Evolutionary conservation across 1,140 invertebrate species (phyloP), one percentile per base, ranked within the genome.

Genomic region (Caenorhabditis latens): DNA sequence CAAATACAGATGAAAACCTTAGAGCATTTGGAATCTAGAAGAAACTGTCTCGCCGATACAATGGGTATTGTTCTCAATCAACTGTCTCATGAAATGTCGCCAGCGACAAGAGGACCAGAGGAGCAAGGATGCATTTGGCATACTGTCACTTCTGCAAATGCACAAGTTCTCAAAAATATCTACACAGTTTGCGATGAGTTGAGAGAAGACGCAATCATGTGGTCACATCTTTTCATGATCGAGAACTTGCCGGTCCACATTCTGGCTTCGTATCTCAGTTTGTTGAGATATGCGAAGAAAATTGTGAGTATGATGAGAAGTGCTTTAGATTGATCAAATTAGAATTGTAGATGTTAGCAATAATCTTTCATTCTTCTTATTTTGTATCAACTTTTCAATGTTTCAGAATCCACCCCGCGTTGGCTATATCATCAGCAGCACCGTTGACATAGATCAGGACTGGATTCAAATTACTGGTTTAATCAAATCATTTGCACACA

Each of bases 101-200:
- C 71, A 53, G n/a, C 46, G 21, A 79, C 71, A 14, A 48, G 46
- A 32, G 46, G 71, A 32, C 21, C 32, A 4, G 71, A 79, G 4
- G 71, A 79, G n/a, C 71, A 79, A 13, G 46, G 71, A 50, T 79
- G 71, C 71, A 48, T 21, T 5, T 79, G 71, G 71, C 71, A 79
- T 32, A 79, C 71, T n/a, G n/a, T 50, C 46, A 79, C 71, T 50
- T 43, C 32, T 79, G 71, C 71, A 19, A 79, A 79, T 24, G 71
- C 71, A 4, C 71, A 50, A 24, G n/a, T 13, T 9, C 46, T 79
- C 43, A 79, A 79, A 21, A 79, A 79, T 79, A 4, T 79, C 6
- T 79, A 53, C 13, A 53, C 71, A 19, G 21, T 79, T 5, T 13
- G 46, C 13, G 40, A 79, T 79, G 14, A 4, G 11, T 50, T 4